These are phyloP conservation scores for Corapipo altera DNA, from an alignment of 2,113 vertebrate genomes.

Conservation along the genomic window DNA sequence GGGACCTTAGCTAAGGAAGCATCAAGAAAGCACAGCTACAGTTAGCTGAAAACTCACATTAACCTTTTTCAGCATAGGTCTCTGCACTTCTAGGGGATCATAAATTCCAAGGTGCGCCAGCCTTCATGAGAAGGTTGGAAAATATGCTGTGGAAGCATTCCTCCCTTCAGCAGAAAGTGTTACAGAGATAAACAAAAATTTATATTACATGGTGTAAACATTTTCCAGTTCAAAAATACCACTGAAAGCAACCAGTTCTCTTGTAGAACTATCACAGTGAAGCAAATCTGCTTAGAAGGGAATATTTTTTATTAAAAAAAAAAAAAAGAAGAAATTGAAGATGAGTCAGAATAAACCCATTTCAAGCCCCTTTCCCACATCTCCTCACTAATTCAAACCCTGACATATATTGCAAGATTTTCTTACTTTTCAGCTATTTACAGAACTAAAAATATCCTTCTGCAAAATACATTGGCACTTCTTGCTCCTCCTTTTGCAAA, in stretches of 20 bases:
- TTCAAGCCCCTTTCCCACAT: background rate
- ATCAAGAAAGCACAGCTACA: background rate
- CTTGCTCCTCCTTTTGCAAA: background rate
- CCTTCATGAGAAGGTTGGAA: background rate
- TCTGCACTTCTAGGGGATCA: background rate
- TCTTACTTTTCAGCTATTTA: background rate
- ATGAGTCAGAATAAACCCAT: background rate
- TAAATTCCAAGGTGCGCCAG: background rate
- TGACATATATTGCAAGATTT: background rate
- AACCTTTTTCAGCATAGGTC: background rate
- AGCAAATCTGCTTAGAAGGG: background rate
- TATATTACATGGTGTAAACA: background rate
- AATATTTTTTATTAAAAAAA: background rate
- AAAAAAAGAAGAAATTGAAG: background rate
- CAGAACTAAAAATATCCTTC: background rate
- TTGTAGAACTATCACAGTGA: background rate
- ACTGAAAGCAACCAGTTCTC: background rate
- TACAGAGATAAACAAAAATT: background rate
- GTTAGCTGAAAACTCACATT: background rate
- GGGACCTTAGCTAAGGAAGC: background rate
- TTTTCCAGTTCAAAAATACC: background rate
- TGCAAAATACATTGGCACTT: background rate
- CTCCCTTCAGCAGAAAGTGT: background rate
- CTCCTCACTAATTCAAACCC: background rate
- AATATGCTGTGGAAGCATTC: background rate